Conservation (phyloP, 2,797 vertebrate species). For the Streptopelia turtur region DNA sequence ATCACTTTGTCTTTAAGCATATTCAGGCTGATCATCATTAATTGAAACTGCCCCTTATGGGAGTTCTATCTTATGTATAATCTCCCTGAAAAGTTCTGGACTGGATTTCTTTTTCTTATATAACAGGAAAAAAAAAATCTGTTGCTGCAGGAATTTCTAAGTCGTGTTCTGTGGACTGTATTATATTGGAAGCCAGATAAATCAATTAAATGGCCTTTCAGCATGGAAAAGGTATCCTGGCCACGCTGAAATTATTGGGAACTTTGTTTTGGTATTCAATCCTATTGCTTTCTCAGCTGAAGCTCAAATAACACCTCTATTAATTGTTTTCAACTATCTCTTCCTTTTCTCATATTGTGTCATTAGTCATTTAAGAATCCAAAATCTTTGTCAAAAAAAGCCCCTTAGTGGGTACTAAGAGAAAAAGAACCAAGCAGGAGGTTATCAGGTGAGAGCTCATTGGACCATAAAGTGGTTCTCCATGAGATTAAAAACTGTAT, state of each 20-base stretch:
- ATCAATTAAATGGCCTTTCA: conserved; percentile 26
- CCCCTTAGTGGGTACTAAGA: not conserved
- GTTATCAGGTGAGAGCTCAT: not conserved
- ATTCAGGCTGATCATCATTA: not conserved
- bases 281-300: not conserved
- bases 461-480: not conserved
- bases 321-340: not conserved
- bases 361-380: not conserved
- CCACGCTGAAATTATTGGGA: not conserved
- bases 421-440: not conserved
- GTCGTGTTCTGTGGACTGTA: not conserved
- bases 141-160: conserved; percentile 30
- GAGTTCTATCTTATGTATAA: conserved; percentile 9
- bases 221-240: not conserved
- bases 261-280: not conserved
- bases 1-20: not conserved
- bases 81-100: not conserved
- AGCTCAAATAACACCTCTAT: not conserved
- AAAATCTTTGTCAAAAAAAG: not conserved
- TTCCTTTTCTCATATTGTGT: not conserved
- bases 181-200: not conserved
- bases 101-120: conserved; percentile 21
- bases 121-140: not conserved
- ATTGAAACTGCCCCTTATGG: not conserved
- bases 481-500: not conserved